These are phyloP conservation scores for Gadus chalcogrammus DNA, from an alignment of 2,113 vertebrate species.

Conservation along the genomic window DNA sequence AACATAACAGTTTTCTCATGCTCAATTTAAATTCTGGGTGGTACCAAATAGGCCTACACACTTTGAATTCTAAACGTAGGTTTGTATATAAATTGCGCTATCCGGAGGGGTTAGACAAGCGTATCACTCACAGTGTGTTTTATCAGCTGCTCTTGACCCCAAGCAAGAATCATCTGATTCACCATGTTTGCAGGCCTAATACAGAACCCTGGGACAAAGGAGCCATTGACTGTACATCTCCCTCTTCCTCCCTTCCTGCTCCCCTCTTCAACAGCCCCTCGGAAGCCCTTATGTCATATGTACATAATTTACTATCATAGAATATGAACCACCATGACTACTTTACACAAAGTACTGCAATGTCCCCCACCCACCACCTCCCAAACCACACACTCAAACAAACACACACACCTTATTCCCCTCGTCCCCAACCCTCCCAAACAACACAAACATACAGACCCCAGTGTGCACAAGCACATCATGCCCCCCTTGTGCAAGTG, in stretches of 20 bases:
- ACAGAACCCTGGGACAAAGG: constrained; percentile 58
- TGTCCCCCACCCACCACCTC: constrained; percentile 15
- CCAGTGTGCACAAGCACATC: neutral
- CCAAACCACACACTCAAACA: constrained; percentile 39
- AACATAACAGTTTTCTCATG: too few relatives aligned
- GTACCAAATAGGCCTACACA: too few relatives aligned
- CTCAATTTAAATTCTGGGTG: too few relatives aligned
- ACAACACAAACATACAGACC: too few relatives aligned
- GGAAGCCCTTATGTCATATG: neutral
- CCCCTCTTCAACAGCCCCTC: neutral
- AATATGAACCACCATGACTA: neutral
- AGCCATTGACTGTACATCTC: constrained; percentile 58
- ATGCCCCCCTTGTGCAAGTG: constrained; percentile 10
- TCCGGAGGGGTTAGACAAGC: too few relatives aligned
- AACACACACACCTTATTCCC: constrained; percentile 41
- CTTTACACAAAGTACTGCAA: neutral
- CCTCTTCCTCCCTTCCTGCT: constrained; percentile 17
- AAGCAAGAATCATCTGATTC: constrained; percentile 56
- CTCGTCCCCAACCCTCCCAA: neutral
- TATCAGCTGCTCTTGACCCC: constrained; percentile 50
- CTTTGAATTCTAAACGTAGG: too few relatives aligned
- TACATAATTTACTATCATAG: neutral
- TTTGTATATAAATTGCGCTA: too few relatives aligned
- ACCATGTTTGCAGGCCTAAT: constrained; percentile 58
- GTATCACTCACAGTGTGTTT: too few relatives aligned